Conservation (phyloP, 37 sponge, comb jelly and placozoan species). For the Diacarnus erythraeanus region DNA sequence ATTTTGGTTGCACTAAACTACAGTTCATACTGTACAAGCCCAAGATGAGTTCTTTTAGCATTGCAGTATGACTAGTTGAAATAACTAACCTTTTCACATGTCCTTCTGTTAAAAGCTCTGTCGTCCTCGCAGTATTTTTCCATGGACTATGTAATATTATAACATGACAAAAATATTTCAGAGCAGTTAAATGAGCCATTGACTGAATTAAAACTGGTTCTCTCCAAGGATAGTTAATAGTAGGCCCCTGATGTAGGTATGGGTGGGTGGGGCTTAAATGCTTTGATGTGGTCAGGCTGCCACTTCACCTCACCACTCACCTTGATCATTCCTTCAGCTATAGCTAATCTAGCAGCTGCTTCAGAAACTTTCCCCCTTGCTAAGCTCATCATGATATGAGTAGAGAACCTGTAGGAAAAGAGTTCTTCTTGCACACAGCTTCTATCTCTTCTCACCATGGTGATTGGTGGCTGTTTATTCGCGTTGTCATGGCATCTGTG, state of each 20-base stretch:
- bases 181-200: too few species aligned
- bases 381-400: constrained; percentile 65
- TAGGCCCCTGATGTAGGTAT: too few species aligned
- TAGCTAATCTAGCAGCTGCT: constrained; percentile 46
- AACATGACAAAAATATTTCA: not conserved
- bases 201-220: too few species aligned
- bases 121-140: not conserved
- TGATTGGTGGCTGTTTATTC: constrained; percentile 7
- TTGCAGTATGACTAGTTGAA: too few species aligned
- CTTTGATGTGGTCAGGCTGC: too few species aligned
- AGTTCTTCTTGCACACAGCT: not conserved
- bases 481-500: constrained; percentile 10
- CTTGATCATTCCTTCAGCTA: constrained; percentile 52
- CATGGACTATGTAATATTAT: not conserved
- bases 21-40: too few species aligned
- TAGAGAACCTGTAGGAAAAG: constrained; percentile 23
- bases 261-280: too few species aligned
- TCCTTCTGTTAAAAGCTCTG: not conserved
- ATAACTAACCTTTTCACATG: not conserved
- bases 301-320: too few species aligned
- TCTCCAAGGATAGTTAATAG: too few species aligned
- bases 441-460: constrained; percentile 36
- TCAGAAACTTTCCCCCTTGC: constrained; percentile 40
- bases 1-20: too few species aligned
- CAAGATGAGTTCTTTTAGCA: too few species aligned